Evolutionary conservation across 2,888 invertebrate genomes (phyloP), one percentile per base, ranked within the genome.

Genomic region (Caenorhabditis sp.): DNA sequence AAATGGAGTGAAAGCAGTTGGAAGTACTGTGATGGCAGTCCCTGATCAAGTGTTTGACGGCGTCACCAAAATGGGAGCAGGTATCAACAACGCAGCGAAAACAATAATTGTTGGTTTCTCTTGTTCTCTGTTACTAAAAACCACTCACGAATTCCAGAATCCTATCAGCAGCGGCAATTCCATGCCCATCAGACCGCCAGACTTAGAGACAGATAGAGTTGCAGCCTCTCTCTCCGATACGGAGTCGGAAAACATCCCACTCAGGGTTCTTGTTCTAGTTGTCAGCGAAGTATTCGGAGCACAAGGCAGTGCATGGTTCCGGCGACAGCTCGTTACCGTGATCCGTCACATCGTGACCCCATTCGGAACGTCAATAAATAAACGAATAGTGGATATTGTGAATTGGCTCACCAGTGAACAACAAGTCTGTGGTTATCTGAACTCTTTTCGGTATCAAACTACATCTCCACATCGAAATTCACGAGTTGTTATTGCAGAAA

Each of bases 331-430:
- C 86, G 95, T 96, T 19, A 85, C 95, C 14, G 93, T 96, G 56
- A 93, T 96, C 24, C 93, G 95, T 22, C 95, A 96, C 93, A 95
- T 96, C 73, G 94, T 96, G 64, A 94, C 95, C 22, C 95, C 95
- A 94, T 95, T 95, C 91, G 96, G 96, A 24, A 95, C 96, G 91
- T 95, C 95, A 87, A 95, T 96, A 49, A 96, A 96, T 86, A 93
- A 96, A 90, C 95, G 96, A 92, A 97, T 97, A 83, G 94, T 96
- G 69, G 96, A 97, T 90, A 95, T 96, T 90, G 96, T 97, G 1
- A 95, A 96, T 28, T 95, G 95, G 84, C 93, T 96, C 89, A 97
- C 97, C 0, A 96, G 96, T 85, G 96, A 96, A 0, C 95, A 95
- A 85, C 96, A 96, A 92, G 95, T 97, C 58, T 96, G 96, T 0